Conservation (phyloP, 1,140 invertebrate genomes). For the Steinernema khuongi region DNA sequence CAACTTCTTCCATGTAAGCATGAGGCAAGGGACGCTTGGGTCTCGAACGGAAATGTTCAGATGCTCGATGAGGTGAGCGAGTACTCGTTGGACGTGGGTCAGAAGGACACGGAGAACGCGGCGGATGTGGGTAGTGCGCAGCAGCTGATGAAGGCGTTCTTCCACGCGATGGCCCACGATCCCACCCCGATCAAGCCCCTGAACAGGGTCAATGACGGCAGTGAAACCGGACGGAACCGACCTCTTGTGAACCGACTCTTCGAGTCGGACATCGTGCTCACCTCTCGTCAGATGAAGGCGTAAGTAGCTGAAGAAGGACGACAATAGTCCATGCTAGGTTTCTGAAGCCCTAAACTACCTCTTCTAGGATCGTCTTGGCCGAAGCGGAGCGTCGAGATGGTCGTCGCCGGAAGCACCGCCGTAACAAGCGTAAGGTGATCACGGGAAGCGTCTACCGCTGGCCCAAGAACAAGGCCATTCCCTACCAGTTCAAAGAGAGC, state of each 20-base stretch:
- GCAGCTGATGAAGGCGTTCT: slow-evolving; percentile 35
- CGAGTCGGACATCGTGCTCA: slow-evolving; percentile 39
- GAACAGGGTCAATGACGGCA: slow-evolving; percentile 25
- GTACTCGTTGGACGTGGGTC: neutral
- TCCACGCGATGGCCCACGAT: slow-evolving; percentile 23
- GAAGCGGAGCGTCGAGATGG: slow-evolving; percentile 19
- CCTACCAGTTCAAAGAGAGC: slow-evolving; percentile 34
- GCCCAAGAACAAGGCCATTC: slow-evolving; percentile 27
- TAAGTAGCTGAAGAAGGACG: slow-evolving; percentile 6
- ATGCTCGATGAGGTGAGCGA: slow-evolving; percentile 3
- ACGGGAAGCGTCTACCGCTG: slow-evolving; percentile 37
- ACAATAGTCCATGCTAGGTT: neutral
- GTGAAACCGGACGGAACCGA: slow-evolving; percentile 32
- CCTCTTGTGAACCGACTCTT: slow-evolving; percentile 30
- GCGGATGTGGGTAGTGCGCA: neutral
- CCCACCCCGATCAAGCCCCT: neutral
- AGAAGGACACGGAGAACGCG: neutral
- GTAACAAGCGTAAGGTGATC: slow-evolving; percentile 38
- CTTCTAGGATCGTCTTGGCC: slow-evolving; percentile 29
- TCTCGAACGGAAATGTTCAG: neutral
- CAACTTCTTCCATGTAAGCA: neutral
- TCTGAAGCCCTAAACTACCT: neutral
- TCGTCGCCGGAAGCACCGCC: neutral
- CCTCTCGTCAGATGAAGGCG: slow-evolving; percentile 38
- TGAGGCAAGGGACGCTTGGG: neutral